phyloP scores from a whole-genome alignment of 2,888 invertebrate species.

The Chrysolina americana region DNA sequence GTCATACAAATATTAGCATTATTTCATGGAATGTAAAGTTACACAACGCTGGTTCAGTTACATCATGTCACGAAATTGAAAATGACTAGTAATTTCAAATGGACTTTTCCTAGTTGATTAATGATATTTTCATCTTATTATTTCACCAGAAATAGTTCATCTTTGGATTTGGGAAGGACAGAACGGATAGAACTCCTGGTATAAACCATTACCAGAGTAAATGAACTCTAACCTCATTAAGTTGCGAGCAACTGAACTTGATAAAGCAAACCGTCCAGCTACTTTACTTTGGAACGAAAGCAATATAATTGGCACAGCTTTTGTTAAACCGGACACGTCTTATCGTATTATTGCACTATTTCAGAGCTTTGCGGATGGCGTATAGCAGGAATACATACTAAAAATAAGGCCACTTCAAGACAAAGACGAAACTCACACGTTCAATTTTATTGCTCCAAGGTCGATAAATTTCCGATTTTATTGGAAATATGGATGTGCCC shows the following conservation, averaged over 20 bases:
- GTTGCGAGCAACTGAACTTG: conserved; percentile 27
- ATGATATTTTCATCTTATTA: no score
- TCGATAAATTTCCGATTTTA: conserved; percentile 29
- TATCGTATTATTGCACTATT: conserved; percentile 48
- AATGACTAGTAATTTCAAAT: no score
- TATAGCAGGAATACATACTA: conserved; percentile 46
- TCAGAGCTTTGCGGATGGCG: conserved; percentile 43
- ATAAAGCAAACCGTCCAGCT: conserved; percentile 21
- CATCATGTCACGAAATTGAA: no score
- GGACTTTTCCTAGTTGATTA: no score
- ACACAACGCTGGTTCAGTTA: no score
- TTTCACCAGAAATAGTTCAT: no score
- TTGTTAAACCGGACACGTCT: conserved; percentile 48
- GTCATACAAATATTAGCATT: no score
- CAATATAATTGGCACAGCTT: conserved; percentile 42
- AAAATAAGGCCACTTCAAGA: conserved; percentile 36
- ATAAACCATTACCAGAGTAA: background rate
- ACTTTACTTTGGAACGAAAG: conserved; percentile 36
- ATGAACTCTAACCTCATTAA: no score
- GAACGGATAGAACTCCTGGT: no score
- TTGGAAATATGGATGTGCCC: conserved; percentile 4
- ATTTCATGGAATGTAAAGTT: no score
- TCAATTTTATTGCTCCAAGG: conserved; percentile 37
- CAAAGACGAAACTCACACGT: conserved; percentile 36
- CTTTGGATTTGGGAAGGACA: no score